phyloP scores from a whole-genome alignment of 64 coral and sea anemone genomes.

The Actinia tenebrosa region DNA sequence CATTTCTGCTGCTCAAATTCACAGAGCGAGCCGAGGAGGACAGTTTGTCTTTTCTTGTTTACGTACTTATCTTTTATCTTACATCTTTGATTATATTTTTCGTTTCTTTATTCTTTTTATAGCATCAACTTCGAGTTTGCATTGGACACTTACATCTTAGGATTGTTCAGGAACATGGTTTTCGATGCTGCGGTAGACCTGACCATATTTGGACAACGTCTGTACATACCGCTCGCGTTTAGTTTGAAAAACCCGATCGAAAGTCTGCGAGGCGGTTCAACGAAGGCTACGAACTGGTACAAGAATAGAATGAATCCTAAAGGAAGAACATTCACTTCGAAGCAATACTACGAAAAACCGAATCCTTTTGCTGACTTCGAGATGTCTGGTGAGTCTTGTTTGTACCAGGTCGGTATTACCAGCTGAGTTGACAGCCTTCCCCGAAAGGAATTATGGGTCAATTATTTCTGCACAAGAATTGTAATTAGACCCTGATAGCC shows the following conservation, averaged over 20 bases:
- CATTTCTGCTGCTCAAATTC: too few relatives aligned
- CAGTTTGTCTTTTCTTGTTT: too few relatives aligned
- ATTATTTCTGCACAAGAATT: too few relatives aligned
- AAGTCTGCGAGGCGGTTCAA: constrained; percentile 48
- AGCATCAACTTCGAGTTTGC: constrained; percentile 85
- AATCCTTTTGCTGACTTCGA: constrained; percentile 97
- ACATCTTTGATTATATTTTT: too few relatives aligned
- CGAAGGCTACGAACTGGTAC: constrained; percentile 66
- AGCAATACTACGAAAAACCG: constrained; percentile 86
- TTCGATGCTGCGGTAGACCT: constrained; percentile 93
- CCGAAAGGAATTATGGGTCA: too few relatives aligned
- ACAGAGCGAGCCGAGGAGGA: too few relatives aligned
- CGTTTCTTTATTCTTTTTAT: too few relatives aligned
- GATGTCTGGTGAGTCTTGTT: constrained; percentile 74
- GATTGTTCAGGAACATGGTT: constrained; percentile 39
- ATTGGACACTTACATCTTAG: constrained; percentile 46
- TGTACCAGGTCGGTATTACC: too few relatives aligned
- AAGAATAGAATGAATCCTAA: constrained; percentile 90
- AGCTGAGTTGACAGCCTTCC: too few relatives aligned
- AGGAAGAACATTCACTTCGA: constrained; percentile 57
- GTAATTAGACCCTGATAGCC: too few relatives aligned
- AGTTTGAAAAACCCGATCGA: constrained; percentile 57
- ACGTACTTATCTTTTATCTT: too few relatives aligned
- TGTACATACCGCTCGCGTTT: constrained; percentile 62
- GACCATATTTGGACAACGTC: constrained; percentile 91